Percentiles rank a stretch among this genome's conserved stretches.
Conservation (phyloP, 2,888 invertebrate species). For the Agriotes lineatus region DNA sequence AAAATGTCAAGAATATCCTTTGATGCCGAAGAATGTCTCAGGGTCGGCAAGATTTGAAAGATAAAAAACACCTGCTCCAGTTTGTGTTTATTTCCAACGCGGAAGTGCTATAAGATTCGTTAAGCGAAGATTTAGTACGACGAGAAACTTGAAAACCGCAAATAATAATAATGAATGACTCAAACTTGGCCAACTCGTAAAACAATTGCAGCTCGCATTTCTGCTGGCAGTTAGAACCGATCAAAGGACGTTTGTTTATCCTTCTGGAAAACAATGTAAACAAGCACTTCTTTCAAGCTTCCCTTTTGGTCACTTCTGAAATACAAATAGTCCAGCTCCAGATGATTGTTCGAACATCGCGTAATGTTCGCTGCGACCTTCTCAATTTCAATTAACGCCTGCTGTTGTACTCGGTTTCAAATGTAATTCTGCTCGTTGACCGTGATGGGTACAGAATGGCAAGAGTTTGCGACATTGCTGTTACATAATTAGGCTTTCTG, state of each 20-base stretch:
- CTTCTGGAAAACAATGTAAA: too few species aligned
- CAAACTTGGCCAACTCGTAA: too few species aligned
- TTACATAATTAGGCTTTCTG: slow-evolving; percentile 16
- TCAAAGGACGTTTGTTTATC: too few species aligned
- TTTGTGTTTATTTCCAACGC: background rate
- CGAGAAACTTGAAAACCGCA: too few species aligned
- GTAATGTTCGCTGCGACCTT: slow-evolving; percentile 12
- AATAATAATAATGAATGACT: too few species aligned
- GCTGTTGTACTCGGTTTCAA: background rate
- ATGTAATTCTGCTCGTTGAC: slow-evolving; percentile 29
- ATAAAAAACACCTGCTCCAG: slow-evolving; percentile 1
- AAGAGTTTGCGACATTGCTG: slow-evolving; percentile 16
- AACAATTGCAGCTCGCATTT: too few species aligned
- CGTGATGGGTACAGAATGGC: slow-evolving; percentile 23
- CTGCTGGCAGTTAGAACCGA: too few species aligned
- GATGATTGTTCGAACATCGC: background rate
- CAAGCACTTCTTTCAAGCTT: too few species aligned
- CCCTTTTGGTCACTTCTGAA: too few species aligned
- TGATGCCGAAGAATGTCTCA: background rate
- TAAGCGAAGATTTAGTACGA: too few species aligned
- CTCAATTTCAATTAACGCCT: slow-evolving; percentile 19
- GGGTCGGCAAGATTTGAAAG: background rate
- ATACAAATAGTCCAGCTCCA: background rate
- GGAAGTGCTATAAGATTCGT: background rate
- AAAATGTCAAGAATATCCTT: background rate